phyloP scores from a whole-genome alignment of 2,113 vertebrate species.

The Paradoxurus hermaphroditus region DNA sequence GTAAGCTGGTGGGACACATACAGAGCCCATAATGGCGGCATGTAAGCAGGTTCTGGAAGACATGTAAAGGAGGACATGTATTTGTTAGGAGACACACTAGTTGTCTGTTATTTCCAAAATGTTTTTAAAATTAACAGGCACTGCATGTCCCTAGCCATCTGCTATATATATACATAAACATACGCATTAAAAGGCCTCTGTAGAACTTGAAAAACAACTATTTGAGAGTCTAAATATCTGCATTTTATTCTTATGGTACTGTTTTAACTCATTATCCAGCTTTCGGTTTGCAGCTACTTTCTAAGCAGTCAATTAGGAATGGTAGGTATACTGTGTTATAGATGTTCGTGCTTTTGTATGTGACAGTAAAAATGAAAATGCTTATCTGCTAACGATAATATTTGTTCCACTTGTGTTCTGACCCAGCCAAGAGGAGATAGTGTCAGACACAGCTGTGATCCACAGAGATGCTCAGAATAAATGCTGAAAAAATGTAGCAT shows the following conservation, averaged over 20 bases:
- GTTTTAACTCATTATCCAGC: background rate
- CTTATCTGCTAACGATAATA: background rate
- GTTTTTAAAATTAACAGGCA: constrained; percentile 34
- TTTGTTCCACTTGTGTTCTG: constrained; percentile 28
- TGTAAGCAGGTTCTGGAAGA: constrained; percentile 12
- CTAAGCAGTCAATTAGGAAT: background rate
- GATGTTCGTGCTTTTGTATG: background rate
- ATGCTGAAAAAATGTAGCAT: background rate
- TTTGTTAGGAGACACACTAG: background rate
- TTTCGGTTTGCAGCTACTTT: constrained; percentile 20
- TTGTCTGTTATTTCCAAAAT: constrained; percentile 17
- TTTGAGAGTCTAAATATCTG: background rate
- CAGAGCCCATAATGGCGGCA: background rate
- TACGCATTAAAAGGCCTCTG: background rate
- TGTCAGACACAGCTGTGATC: background rate
- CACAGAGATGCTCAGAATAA: background rate
- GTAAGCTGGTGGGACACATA: background rate
- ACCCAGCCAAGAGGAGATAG: background rate
- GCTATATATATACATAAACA: constrained; percentile 38
- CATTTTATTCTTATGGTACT: background rate
- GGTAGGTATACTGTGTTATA: background rate
- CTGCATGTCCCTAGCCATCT: background rate
- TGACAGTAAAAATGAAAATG: background rate
- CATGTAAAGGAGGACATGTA: background rate
- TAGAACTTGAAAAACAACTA: background rate